Base-by-base conservation (phyloP, 2,888 invertebrate species). In the Macrosiphum euphorbiae region DNA sequence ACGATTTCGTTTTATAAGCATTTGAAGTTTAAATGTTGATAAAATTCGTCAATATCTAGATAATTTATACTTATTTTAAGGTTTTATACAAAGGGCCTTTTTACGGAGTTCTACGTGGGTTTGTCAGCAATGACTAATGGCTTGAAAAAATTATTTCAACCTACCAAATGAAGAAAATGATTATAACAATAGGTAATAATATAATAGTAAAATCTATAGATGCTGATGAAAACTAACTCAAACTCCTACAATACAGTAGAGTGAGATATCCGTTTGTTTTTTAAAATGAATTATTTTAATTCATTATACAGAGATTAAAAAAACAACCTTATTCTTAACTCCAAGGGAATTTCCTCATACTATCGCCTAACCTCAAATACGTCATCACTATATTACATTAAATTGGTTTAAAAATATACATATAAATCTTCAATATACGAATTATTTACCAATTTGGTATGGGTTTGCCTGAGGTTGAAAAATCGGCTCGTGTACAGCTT, bases 391-490 rank as follows among this genome's bases (percentile, higher is more conserved):
- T 67, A n/a, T 16, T 67, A 16, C 16, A n/a, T n/a, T 67, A 4
- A 67, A 67, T 67, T 4, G 3, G 7, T 7, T 35, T 78, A 78
- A 78, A 78, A 78, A 67, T n/a, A 67, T 67, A 67, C 1, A 26
- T 67, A 67, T 5, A 26, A 26, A 78, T 78, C 5, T 0, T n/a
- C 16, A 16, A 88, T 52, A 35, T 35, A 20, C 1, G 20, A 88
- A 86, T 50, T 20, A 1, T 44, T 92, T 44, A 92, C 92, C 89
- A 93, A 35, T 35, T n/a, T 58, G 1, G 26, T 85, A 28, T 90
- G 85, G 35, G 93, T 93, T n/a, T 50, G 47, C 10, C 93, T 84
- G 47, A 93, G 89, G 13, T 47, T 47, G 47, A 93, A 85, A 85
- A 93, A 93, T n/a, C 89, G 55, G 58, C 35, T 85, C 1, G 16